phyloP scores from a whole-genome alignment of 2,888 invertebrate species.

The Eilema caniola region DNA sequence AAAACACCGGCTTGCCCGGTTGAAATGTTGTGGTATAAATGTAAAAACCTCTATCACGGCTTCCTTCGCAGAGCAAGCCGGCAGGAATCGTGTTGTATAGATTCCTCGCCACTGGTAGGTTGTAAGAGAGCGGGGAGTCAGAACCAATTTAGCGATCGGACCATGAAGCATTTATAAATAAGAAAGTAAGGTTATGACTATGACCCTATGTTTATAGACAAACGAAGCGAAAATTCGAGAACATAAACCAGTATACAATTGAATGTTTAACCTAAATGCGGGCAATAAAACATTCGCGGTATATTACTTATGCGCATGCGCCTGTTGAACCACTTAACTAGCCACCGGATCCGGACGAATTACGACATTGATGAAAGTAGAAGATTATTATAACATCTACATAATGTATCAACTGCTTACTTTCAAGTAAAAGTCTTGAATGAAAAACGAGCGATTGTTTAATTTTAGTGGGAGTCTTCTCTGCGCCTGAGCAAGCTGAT shows the following conservation, averaged over 20 bases:
- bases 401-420: constrained; percentile 45
- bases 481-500: constrained; percentile 36
- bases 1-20: too few species aligned
- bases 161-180: not conserved
- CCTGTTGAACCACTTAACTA: constrained; percentile 42
- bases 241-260: constrained; percentile 10
- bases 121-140: not conserved
- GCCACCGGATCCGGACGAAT: constrained; percentile 44
- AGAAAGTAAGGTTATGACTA: not conserved
- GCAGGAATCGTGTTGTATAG: too few species aligned
- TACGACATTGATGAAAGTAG: constrained; percentile 57
- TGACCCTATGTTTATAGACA: not conserved
- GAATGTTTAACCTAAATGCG: constrained; percentile 25
- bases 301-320: constrained; percentile 35
- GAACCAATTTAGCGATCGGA: not conserved
- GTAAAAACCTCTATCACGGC: too few species aligned
- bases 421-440: constrained; percentile 46
- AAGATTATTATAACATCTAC: constrained; percentile 56
- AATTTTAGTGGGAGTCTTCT: constrained; percentile 30
- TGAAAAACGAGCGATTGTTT: constrained; percentile 32
- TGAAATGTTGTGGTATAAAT: too few species aligned
- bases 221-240: not conserved
- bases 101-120: too few species aligned
- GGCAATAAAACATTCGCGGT: constrained; percentile 36
- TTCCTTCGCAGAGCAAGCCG: too few species aligned